Conservation (phyloP, 2,113 vertebrate species). For the Gasterosteus nipponicus region DNA sequence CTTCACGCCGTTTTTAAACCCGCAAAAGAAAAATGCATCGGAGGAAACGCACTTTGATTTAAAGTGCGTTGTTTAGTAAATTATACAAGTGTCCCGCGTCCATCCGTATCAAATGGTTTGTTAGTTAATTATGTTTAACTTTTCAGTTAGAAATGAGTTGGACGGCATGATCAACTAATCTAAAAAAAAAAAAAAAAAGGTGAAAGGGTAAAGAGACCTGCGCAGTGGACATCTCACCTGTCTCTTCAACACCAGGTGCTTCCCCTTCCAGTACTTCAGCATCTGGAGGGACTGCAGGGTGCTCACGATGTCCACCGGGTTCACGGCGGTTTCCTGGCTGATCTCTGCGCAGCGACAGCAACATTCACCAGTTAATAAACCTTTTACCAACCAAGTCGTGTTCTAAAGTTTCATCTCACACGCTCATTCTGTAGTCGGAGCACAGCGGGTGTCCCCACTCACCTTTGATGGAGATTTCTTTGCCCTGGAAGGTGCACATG, state of each 20-base stretch:
- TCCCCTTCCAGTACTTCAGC: slow-evolving; percentile 99
- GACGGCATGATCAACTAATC: background rate
- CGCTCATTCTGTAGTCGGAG: too few relatives aligned
- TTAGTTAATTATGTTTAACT: background rate
- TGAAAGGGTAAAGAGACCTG: background rate
- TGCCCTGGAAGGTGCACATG: slow-evolving; percentile 97
- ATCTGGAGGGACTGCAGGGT: slow-evolving; percentile 98
- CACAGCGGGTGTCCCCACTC: background rate
- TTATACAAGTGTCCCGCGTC: background rate
- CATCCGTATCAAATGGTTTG: background rate
- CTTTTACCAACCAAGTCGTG: background rate
- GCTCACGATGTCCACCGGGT: slow-evolving; percentile 98
- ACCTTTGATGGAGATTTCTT: slow-evolving; percentile 99
- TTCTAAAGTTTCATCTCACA: background rate
- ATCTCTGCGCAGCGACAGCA: slow-evolving; percentile 85
- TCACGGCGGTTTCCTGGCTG: slow-evolving; percentile 98
- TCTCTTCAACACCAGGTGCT: slow-evolving; percentile 96
- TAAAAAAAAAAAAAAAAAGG: background rate
- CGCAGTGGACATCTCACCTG: slow-evolving; percentile 82
- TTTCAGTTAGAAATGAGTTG: background rate
- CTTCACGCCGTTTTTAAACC: background rate
- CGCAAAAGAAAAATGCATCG: background rate
- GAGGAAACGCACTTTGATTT: too few relatives aligned
- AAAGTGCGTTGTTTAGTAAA: background rate
- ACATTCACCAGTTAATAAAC: slow-evolving; percentile 14